phyloP scores from a whole-genome alignment of 2,888 invertebrate genomes.

The Papilio gigon region DNA sequence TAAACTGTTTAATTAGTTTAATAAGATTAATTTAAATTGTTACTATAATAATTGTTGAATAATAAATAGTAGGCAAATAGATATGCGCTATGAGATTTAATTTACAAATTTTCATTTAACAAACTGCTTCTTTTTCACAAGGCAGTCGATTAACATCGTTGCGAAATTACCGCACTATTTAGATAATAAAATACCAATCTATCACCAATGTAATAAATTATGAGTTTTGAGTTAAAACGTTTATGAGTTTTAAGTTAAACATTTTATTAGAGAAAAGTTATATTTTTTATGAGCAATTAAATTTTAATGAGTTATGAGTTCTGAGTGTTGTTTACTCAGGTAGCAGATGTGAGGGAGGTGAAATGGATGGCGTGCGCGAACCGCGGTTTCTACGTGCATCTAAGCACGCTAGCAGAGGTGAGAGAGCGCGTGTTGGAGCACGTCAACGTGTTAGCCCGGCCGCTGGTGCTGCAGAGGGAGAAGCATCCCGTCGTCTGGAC shows the following conservation, averaged over 20 bases:
- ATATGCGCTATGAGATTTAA: conserved; percentile 34
- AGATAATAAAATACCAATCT: conserved; percentile 6
- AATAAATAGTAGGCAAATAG: conserved; percentile 34
- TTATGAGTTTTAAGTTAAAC: not conserved
- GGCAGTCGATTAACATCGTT: conserved; percentile 38
- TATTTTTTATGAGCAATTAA: not conserved
- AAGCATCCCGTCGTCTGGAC: conserved; percentile 98
- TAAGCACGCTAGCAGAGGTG: conserved; percentile 98
- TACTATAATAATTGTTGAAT: conserved; percentile 7
- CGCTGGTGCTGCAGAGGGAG: conserved; percentile 92
- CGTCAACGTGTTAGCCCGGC: conserved; percentile 97
- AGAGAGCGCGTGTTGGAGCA: conserved; percentile 98
- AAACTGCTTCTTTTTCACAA: conserved; percentile 39
- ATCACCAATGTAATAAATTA: conserved; percentile 51
- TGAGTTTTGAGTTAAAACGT: conserved; percentile 41
- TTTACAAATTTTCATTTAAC: conserved; percentile 34
- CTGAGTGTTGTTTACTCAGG: conserved; percentile 60
- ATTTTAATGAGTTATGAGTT: conserved; percentile 45
- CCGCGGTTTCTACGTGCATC: conserved; percentile 97
- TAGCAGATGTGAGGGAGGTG: conserved; percentile 95
- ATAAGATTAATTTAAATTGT: not conserved
- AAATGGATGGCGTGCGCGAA: conserved; percentile 99
- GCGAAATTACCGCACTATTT: conserved; percentile 15
- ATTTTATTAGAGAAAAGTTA: not conserved
- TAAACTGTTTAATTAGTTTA: conserved; percentile 3